phyloP scores from a whole-genome alignment of 2,888 invertebrate species.

The Drosophila prolongata region DNA sequence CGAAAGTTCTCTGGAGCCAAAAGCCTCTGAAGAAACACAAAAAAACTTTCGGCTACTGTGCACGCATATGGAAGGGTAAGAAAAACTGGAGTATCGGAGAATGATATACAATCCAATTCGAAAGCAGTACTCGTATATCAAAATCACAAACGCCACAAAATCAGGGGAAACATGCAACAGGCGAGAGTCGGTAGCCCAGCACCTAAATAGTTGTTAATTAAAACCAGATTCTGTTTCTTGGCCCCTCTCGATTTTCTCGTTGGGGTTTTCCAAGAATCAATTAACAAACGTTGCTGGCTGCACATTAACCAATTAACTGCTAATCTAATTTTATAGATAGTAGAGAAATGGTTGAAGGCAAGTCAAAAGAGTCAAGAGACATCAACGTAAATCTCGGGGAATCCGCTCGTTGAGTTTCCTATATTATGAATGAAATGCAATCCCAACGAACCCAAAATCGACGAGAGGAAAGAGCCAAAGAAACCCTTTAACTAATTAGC shows the following conservation, averaged over 20 bases:
- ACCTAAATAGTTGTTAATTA: conserved; percentile 78
- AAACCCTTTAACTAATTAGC: conserved; percentile 82
- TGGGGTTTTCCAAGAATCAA: conserved; percentile 69
- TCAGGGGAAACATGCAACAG: conserved; percentile 57
- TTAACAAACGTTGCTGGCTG: conserved; percentile 80
- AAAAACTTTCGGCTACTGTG: conserved; percentile 50
- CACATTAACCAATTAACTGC: conserved; percentile 81
- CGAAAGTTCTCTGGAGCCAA: conserved; percentile 7
- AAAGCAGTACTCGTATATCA: conserved; percentile 23
- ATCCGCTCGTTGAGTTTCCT: conserved; percentile 45
- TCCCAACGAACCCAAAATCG: conserved; percentile 41
- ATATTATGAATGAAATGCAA: conserved; percentile 80
- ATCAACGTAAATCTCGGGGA: conserved; percentile 59
- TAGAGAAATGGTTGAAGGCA: conserved; percentile 16
- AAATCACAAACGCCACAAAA: conserved; percentile 58
- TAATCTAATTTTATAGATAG: conserved; percentile 80
- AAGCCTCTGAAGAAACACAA: background rate
- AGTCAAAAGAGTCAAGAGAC: conserved; percentile 17
- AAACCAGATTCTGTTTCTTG: conserved; percentile 57
- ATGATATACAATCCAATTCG: conserved; percentile 19
- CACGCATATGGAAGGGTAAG: conserved; percentile 26
- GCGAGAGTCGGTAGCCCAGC: conserved; percentile 52
- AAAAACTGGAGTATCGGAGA: conserved; percentile 27
- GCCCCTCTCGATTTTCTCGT: conserved; percentile 2
- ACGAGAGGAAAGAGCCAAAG: conserved; percentile 15